These are phyloP conservation scores for Caenorhabditis briggsae DNA, from an alignment of 1,140 invertebrate genomes.

Conservation along the genomic window DNA sequence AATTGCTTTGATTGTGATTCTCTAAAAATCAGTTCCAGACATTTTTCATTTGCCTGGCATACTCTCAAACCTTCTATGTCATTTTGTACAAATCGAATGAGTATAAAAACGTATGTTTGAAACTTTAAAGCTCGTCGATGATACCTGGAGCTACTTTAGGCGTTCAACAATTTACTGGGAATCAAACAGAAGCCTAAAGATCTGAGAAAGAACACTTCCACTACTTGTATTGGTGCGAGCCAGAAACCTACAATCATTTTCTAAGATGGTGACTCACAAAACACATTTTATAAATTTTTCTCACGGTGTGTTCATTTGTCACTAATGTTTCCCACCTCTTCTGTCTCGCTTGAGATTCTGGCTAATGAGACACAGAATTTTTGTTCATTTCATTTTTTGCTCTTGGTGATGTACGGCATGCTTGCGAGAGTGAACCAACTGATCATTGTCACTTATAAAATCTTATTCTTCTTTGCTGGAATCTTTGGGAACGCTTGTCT, in stretches of 20 bases:
- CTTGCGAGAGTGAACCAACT: slow-evolving; percentile 7
- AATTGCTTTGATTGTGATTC: too few species aligned
- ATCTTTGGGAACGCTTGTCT: slow-evolving; percentile 16
- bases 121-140: background rate
- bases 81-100: slow-evolving; percentile 16
- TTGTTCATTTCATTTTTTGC: slow-evolving; percentile 4
- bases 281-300: background rate
- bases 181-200: background rate
- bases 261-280: background rate
- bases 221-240: background rate
- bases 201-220: background rate
- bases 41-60: background rate
- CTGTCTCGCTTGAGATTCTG: background rate
- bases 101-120: background rate
- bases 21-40: background rate
- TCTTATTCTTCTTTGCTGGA: background rate
- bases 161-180: background rate
- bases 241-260: background rate
- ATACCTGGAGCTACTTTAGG: background rate
- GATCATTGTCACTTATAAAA: slow-evolving; percentile 21
- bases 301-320: too few species aligned
- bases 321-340: background rate
- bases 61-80: background rate
- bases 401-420: slow-evolving; percentile 14
- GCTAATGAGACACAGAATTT: slow-evolving; percentile 17